Conservation (phyloP, 1,140 invertebrate genomes). For the Bombus ignitus region DNA sequence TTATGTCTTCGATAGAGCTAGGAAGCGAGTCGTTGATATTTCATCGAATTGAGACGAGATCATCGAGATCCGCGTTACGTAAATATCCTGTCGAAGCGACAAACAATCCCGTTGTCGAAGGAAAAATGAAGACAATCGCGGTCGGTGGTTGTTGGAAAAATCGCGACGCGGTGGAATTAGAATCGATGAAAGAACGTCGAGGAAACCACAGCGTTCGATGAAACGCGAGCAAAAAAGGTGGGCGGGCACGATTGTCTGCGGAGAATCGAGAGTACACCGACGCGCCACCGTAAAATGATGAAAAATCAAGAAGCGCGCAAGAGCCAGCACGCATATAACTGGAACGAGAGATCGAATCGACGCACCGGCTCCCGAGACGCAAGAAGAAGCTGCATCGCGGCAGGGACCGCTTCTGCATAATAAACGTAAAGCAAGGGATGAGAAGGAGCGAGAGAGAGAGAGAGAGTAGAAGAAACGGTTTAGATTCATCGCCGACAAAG, state of each 20-base stretch:
- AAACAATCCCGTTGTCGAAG: not conserved
- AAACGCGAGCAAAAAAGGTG: not conserved
- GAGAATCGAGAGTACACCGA: not conserved
- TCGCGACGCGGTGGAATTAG: constrained; percentile 13
- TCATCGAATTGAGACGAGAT: constrained; percentile 11
- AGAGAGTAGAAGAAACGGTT: not conserved
- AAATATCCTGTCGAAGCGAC: constrained; percentile 1
- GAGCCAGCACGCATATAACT: not conserved
- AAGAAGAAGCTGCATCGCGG: constrained; percentile 32
- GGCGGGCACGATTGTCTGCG: constrained; percentile 13
- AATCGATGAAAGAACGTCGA: constrained; percentile 4
- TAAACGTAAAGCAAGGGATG: not conserved
- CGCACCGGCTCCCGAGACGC: not conserved
- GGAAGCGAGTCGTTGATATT: not conserved
- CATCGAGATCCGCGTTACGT: not conserved
- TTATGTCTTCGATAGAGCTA: not conserved
- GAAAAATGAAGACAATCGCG: not conserved
- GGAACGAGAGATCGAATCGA: constrained; percentile 48
- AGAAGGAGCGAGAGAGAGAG: not conserved
- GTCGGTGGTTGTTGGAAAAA: not conserved
- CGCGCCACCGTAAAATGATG: constrained; percentile 13
- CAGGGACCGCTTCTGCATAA: not conserved
- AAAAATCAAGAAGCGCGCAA: not conserved
- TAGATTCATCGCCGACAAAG: constrained; percentile 39
- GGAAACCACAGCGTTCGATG: constrained; percentile 30